These are phyloP conservation scores for Trogon melanurus DNA, from an alignment of 2,113 vertebrate genomes.

Conservation along the genomic window DNA sequence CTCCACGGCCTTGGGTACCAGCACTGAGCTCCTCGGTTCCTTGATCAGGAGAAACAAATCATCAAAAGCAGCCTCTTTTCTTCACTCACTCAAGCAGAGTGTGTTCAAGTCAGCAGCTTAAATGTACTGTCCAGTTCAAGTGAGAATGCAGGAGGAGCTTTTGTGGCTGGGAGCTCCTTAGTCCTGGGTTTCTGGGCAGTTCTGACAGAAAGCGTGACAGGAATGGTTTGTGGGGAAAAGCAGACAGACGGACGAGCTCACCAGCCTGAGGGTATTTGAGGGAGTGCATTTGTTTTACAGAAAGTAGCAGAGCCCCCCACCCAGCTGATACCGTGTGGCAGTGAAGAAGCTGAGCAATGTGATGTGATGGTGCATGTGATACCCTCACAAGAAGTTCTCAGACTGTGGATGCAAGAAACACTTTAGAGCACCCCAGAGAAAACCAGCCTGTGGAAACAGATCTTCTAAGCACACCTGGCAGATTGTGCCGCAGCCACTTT, in stretches of 20 bases:
- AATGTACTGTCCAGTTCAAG: not conserved
- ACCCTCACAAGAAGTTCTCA: constrained; percentile 55
- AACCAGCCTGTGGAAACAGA: not conserved
- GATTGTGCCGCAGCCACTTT: not conserved
- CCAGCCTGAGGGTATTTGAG: not conserved
- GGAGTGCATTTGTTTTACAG: constrained; percentile 59
- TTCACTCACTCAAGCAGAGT: accelerated
- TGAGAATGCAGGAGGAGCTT: not conserved
- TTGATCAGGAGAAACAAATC: not conserved
- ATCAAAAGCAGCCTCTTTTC: not conserved
- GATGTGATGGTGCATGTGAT: not conserved
- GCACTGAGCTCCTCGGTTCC: not conserved
- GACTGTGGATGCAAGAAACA: constrained; percentile 41
- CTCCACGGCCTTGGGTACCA: not conserved
- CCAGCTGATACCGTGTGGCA: constrained; percentile 14
- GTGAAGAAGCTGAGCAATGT: constrained; percentile 62
- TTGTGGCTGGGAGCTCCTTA: not conserved
- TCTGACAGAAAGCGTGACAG: not conserved
- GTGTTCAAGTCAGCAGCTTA: not conserved
- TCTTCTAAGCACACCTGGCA: not conserved
- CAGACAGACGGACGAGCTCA: not conserved
- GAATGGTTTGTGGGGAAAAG: accelerated
- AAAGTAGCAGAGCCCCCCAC: constrained; percentile 40
- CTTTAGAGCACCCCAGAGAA: not conserved
- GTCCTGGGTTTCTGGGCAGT: not conserved